Evolutionary conservation across 2,797 vertebrate species (phyloP).

Genomic region (Macroramphosus scolopax): DNA sequence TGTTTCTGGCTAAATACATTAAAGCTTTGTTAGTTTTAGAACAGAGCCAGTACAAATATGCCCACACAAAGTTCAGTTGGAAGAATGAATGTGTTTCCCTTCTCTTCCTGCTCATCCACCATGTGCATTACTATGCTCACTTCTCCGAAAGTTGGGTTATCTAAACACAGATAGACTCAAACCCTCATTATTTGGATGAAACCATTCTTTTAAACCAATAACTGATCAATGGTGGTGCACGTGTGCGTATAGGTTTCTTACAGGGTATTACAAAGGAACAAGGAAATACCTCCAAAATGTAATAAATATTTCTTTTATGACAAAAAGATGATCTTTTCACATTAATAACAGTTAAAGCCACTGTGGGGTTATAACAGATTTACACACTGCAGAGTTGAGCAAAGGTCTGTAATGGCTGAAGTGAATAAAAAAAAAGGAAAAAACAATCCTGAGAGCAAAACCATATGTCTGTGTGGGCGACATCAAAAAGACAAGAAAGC

Average conservation of each 20-base stretch:
- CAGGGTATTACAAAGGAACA: slow-evolving; percentile 5
- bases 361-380: slow-evolving; percentile 52
- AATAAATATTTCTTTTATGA: too few relatives aligned
- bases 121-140: slow-evolving; percentile 22
- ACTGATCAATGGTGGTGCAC: slow-evolving; percentile 3
- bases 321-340: slow-evolving; percentile 38
- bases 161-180: slow-evolving; percentile 6
- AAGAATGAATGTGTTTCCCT: slow-evolving; percentile 19
- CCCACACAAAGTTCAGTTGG: slow-evolving; percentile 20
- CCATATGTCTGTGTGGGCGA: slow-evolving; percentile 64
- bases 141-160: too few relatives aligned
- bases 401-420: slow-evolving; percentile 49
- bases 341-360: slow-evolving; percentile 32
- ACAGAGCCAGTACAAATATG: slow-evolving; percentile 23
- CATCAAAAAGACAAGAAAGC: slow-evolving; percentile 57
- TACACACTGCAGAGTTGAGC: slow-evolving; percentile 52
- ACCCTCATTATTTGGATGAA: slow-evolving; percentile 22
- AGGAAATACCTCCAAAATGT: slow-evolving; percentile 15
- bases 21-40: slow-evolving; percentile 58
- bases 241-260: slow-evolving; percentile 8
- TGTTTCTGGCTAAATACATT: slow-evolving; percentile 61
- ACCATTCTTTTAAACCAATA: slow-evolving; percentile 7
- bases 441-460: slow-evolving; percentile 53
- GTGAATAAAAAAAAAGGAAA: slow-evolving; percentile 46
- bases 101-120: slow-evolving; percentile 14